These are phyloP conservation scores for Cheilosia vernalis DNA, from an alignment of 2,888 invertebrate genomes.

Conservation along the genomic window DNA sequence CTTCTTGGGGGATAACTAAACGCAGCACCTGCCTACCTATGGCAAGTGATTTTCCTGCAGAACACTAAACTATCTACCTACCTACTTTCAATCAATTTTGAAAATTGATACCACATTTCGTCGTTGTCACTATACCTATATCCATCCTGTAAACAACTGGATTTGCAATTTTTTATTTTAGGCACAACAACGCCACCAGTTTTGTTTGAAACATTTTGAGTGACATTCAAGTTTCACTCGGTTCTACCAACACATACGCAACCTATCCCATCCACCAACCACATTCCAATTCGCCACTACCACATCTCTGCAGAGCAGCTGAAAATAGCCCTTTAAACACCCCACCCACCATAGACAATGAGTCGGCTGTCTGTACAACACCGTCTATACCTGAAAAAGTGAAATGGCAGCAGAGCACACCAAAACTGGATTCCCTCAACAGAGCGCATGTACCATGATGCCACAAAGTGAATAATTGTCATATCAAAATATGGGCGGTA, in stretches of 20 bases:
- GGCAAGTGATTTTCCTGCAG: background rate
- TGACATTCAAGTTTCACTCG: constrained; percentile 43
- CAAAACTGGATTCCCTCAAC: constrained; percentile 47
- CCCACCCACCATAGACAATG: constrained; percentile 62
- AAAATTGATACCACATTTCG: constrained; percentile 27
- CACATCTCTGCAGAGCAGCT: constrained; percentile 39
- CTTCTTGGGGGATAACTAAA: too few relatives aligned
- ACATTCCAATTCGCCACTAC: constrained; percentile 39
- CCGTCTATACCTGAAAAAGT: constrained; percentile 38
- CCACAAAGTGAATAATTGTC: constrained; percentile 59
- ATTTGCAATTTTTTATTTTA: constrained; percentile 20
- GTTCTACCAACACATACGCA: constrained; percentile 17
- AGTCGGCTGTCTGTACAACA: constrained; percentile 25
- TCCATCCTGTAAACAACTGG: constrained; percentile 26
- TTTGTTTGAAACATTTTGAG: constrained; percentile 27
- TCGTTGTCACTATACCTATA: background rate
- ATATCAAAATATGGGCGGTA: constrained; percentile 54
- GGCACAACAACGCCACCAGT: constrained; percentile 39
- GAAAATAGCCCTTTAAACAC: constrained; percentile 67
- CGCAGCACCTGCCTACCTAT: too few relatives aligned
- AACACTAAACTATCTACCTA: background rate
- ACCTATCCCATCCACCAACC: constrained; percentile 49
- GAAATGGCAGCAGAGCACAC: constrained; percentile 57
- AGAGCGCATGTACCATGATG: constrained; percentile 56
- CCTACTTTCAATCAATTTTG: constrained; percentile 21